Conservation (phyloP, 1,140 invertebrate species). For the Dendroctonus ponderosae region DNA sequence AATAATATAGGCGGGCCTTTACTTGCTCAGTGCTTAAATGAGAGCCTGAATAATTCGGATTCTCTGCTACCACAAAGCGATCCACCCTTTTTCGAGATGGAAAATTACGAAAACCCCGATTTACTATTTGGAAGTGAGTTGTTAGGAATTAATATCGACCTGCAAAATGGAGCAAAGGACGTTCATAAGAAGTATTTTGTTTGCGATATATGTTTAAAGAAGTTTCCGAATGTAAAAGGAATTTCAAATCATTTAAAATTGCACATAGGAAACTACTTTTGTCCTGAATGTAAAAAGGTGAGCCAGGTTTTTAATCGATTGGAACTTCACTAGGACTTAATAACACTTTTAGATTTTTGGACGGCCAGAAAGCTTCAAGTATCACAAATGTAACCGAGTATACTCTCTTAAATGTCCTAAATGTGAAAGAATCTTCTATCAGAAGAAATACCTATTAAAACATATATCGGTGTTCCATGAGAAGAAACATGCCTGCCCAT, state of each 20-base stretch:
- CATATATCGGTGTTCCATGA: constrained; percentile 44
- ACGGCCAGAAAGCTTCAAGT: constrained; percentile 47
- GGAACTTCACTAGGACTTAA: constrained; percentile 1
- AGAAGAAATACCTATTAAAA: constrained; percentile 45
- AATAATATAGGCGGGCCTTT: constrained; percentile 40
- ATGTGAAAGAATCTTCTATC: constrained; percentile 43
- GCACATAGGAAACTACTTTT: constrained; percentile 56
- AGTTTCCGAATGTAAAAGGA: constrained; percentile 52
- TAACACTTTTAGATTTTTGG: constrained; percentile 44
- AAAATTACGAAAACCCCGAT: constrained; percentile 28
- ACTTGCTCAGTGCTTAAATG: constrained; percentile 37
- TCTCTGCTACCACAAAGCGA: constrained; percentile 37
- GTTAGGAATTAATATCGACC: constrained; percentile 22
- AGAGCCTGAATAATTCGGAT: constrained; percentile 45
- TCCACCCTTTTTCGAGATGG: constrained; percentile 29
- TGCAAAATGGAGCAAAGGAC: constrained; percentile 35
- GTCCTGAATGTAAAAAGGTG: constrained; percentile 49
- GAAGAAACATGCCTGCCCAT: constrained; percentile 37
- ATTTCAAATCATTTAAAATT: constrained; percentile 55
- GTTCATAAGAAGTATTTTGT: constrained; percentile 43
- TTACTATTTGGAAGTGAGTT: constrained; percentile 35
- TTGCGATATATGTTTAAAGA: constrained; percentile 59
- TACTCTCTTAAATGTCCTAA: constrained; percentile 38
- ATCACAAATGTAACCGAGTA: constrained; percentile 43
- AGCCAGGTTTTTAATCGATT: constrained; percentile 15